Evolutionary conservation across 2,797 vertebrate species (phyloP), one percentile per base, ranked within the genome.

Genomic region (Pseudomugil gertrudae): DNA sequence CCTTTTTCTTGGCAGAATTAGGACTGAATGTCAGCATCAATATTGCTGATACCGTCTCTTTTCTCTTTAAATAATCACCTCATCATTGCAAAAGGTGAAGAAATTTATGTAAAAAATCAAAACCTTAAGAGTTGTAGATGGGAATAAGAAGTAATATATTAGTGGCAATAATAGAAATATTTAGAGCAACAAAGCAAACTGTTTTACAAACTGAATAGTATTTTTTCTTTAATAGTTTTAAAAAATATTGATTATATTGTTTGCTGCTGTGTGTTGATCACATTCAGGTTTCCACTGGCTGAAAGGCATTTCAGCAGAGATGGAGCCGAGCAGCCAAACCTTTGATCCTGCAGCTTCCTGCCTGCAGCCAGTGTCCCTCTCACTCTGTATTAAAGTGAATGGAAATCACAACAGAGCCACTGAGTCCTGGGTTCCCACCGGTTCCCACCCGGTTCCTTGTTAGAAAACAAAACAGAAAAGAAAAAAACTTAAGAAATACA

Each of bases 31-130:
- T 71, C 40, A 80, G 82, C 40, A 86, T 60, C 4, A 38, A 69
- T 14, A 78, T 77, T 59, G 13, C 32, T 3, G 81, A 92, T 45
- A 89, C 58, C 63, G 23, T 68, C 21, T 80, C 61, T 17, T 0
- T 62, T 2, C 24, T 1, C 45, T 48, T 17, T 65, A 85, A 61
- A 66, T 21, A 38, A 27, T n/a, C 10, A 33, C 50, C 60, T 14
- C 58, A 2, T 68, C 45, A 29, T 68, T 57, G 15, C 55, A 74
- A 11, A 66, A 0, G 51, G 79, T 87, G 63, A 83, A 52, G 29
- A 2, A 48, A 32, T 9, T 58, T 6, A 3, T 2, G 52, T 48
- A 0, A 32, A 21, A 60, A 13, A 48, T 45, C 21, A 48, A 48
- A 23, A 52, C 43, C 14, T n/a, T 1, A 17, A 23, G 29, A 10